A percentile compares a stretch with the other conserved stretches of the same genome.
Conservation (phyloP, 2,888 invertebrate genomes). For the Heliconius sara region DNA sequence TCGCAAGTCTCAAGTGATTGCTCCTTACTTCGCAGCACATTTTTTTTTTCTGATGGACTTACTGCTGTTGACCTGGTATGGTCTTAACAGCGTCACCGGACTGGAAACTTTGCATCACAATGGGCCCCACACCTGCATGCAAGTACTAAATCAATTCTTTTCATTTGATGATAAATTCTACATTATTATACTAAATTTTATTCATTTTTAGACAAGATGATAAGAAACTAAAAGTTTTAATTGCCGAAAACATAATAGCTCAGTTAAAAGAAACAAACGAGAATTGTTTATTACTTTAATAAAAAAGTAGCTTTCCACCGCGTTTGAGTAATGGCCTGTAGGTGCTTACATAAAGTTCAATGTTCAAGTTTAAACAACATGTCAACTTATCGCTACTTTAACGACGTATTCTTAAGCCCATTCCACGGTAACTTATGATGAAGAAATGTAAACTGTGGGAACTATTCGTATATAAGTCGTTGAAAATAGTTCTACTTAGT, state of each 20-base stretch:
- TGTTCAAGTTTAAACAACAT: conserved; percentile 45
- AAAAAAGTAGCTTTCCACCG: conserved; percentile 30
- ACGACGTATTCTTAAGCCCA: conserved; percentile 38
- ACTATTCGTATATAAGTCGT: conserved; percentile 15
- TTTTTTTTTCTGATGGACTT: too few species aligned
- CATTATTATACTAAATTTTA: too few species aligned
- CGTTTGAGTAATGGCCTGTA: conserved; percentile 18
- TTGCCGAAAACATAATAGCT: neutral
- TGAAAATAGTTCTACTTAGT: conserved; percentile 1
- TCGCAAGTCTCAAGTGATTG: too few species aligned
- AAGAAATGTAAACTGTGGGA: conserved; percentile 38
- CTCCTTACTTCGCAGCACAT: too few species aligned
- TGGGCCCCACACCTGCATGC: too few species aligned
- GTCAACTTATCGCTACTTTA: conserved; percentile 42
- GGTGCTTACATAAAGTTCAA: conserved; percentile 38
- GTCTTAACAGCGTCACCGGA: too few species aligned
- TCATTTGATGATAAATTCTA: too few species aligned
- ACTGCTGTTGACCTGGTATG: too few species aligned
- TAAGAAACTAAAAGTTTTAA: neutral
- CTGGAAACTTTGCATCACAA: too few species aligned
- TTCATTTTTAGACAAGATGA: too few species aligned
- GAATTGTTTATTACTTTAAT: neutral
- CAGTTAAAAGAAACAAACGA: neutral
- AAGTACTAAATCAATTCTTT: too few species aligned
- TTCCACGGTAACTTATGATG: conserved; percentile 36